Conservation (phyloP, 2,797 vertebrate species). For the Onychomys arenicola region DNA sequence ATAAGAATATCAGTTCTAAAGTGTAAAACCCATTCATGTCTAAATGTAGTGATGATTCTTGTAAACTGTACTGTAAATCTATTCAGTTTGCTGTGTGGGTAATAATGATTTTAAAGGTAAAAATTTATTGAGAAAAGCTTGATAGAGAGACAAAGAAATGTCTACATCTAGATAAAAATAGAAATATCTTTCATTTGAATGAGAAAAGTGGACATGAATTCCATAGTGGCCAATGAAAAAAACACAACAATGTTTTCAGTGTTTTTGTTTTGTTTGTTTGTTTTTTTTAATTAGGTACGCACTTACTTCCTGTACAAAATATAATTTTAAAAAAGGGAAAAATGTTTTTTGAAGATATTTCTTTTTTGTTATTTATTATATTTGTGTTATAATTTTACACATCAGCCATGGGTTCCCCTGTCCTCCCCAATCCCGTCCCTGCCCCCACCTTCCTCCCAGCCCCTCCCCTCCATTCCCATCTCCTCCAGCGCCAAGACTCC, state of each 20-base stretch:
- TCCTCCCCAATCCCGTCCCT: too few relatives aligned
- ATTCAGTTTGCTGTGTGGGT: neutral
- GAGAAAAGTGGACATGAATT: neutral
- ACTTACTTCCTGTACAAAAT: too few relatives aligned
- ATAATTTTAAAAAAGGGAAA: too few relatives aligned
- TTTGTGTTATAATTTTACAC: too few relatives aligned
- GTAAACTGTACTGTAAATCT: neutral
- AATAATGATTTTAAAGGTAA: neutral
- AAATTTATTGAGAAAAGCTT: slow-evolving; percentile 1
- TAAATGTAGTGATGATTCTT: neutral
- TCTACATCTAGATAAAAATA: neutral
- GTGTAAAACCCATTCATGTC: neutral
- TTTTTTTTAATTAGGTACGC: neutral
- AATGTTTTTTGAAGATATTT: too few relatives aligned
- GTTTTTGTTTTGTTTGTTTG: too few relatives aligned
- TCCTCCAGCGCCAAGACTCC: too few relatives aligned
- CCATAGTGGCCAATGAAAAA: neutral
- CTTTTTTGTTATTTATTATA: too few relatives aligned
- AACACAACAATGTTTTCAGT: neutral
- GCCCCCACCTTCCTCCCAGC: too few relatives aligned
- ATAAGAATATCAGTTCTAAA: neutral
- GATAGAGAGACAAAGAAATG: neutral
- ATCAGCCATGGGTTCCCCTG: too few relatives aligned
- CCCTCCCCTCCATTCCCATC: too few relatives aligned
- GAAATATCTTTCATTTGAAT: neutral